Evolutionary conservation across 2,113 vertebrate genomes (phyloP).

Genomic region (Pollimyrus isidori): DNA sequence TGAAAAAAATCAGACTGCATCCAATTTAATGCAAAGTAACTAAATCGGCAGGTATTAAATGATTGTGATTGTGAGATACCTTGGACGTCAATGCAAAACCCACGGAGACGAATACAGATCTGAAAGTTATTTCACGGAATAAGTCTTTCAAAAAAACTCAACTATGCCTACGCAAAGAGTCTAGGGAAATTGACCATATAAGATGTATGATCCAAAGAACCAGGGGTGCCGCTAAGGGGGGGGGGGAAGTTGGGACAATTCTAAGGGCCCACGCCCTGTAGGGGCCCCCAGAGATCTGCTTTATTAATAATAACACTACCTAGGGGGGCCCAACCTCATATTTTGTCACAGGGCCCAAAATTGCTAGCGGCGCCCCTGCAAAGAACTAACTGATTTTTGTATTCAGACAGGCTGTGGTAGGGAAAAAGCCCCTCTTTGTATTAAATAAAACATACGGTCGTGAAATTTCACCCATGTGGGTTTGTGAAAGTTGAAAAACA

Average conservation of each 20-base stretch:
- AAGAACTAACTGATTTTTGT: background rate
- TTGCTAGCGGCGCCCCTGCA: no score
- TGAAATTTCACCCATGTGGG: constrained; percentile 1
- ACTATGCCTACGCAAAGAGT: background rate
- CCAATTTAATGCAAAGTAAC: background rate
- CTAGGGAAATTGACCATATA: background rate
- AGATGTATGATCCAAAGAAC: background rate
- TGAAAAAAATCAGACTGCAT: background rate
- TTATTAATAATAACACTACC: no score
- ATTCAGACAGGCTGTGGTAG: background rate
- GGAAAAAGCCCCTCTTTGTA: background rate
- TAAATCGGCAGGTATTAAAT: background rate
- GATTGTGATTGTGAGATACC: background rate
- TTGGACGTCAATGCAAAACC: background rate
- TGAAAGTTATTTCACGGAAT: background rate
- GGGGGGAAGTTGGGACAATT: no score
- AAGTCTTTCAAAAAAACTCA: background rate
- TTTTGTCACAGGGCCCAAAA: no score
- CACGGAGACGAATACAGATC: background rate
- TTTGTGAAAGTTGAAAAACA: background rate
- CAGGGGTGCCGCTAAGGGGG: no score
- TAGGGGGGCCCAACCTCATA: no score
- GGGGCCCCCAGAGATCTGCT: no score
- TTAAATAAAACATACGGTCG: background rate
- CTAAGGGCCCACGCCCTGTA: no score